phyloP scores from a whole-genome alignment of 1,140 invertebrate species.

The Vanessa tameamea region DNA sequence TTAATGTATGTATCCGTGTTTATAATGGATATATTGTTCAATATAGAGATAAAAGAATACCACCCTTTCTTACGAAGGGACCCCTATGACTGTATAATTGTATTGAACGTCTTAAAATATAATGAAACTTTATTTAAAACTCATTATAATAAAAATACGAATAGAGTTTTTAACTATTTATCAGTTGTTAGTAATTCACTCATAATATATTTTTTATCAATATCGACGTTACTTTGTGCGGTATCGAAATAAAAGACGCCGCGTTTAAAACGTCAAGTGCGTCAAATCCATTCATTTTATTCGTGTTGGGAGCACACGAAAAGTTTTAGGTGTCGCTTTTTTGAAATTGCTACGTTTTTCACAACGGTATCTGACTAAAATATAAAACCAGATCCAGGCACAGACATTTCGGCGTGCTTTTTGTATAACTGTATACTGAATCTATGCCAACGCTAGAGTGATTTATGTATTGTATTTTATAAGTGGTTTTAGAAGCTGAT shows the following conservation, averaged over 20 bases:
- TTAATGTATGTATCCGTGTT: too few species aligned
- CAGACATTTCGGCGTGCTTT: conserved; percentile 37
- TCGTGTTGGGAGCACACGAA: conserved; percentile 33
- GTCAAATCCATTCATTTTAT: conserved; percentile 31
- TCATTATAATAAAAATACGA: too few species aligned
- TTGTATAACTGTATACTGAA: conserved; percentile 29
- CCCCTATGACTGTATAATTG: too few species aligned
- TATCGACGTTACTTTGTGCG: background rate
- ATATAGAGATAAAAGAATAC: too few species aligned
- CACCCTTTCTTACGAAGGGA: too few species aligned
- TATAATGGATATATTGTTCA: too few species aligned
- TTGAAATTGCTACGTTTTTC: conserved; percentile 44
- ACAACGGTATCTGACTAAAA: conserved; percentile 40
- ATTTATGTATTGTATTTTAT: conserved; percentile 31
- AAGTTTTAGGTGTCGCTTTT: conserved; percentile 44
- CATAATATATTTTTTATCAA: background rate
- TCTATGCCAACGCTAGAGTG: conserved; percentile 29
- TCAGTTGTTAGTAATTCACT: background rate
- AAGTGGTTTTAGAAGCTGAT: conserved; percentile 26
- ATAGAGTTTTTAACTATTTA: background rate
- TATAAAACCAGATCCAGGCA: conserved; percentile 39
- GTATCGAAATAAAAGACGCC: conserved; percentile 14
- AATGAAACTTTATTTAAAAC: too few species aligned
- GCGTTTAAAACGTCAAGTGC: conserved; percentile 24
- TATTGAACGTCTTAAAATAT: too few species aligned